Percentiles rank a stretch among this genome's conserved stretches.
Evolutionary conservation across 2,113 vertebrate genomes (phyloP).

Genomic region (Cyrtonyx montezumae): DNA sequence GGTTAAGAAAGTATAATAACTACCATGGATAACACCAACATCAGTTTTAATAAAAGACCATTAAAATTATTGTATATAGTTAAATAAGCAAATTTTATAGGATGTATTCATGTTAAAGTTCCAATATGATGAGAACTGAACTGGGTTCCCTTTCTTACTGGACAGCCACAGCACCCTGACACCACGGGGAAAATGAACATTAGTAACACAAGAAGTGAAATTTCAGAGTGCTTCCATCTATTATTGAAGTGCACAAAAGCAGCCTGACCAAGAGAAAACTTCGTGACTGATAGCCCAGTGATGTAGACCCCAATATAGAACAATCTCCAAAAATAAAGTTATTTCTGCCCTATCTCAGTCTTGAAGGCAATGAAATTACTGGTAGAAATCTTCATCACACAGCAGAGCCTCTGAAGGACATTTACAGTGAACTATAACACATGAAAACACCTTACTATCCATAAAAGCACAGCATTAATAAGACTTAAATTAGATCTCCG

Average conservation of each 20-base stretch:
- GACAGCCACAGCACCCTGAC: background rate
- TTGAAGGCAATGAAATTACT: background rate
- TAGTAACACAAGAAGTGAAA: background rate
- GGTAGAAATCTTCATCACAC: background rate
- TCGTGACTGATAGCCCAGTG: background rate
- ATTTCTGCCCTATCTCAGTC: background rate
- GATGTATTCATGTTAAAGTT: background rate
- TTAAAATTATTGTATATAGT: background rate
- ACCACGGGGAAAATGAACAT: background rate
- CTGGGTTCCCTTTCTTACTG: background rate
- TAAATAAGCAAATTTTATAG: no score
- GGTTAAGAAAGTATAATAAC: background rate
- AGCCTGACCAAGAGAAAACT: background rate
- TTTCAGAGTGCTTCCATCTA: background rate
- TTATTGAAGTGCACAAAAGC: background rate
- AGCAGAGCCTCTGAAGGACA: background rate
- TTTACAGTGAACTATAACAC: background rate
- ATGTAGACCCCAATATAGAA: background rate
- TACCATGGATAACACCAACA: background rate
- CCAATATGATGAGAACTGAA: background rate
- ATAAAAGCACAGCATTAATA: background rate
- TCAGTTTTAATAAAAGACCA: rapidly evolving
- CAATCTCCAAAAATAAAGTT: background rate
- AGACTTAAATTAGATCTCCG: background rate
- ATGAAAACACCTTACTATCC: background rate